These are phyloP conservation scores for Leuctra nigra DNA, from an alignment of 2,888 invertebrate species.

Conservation along the genomic window DNA sequence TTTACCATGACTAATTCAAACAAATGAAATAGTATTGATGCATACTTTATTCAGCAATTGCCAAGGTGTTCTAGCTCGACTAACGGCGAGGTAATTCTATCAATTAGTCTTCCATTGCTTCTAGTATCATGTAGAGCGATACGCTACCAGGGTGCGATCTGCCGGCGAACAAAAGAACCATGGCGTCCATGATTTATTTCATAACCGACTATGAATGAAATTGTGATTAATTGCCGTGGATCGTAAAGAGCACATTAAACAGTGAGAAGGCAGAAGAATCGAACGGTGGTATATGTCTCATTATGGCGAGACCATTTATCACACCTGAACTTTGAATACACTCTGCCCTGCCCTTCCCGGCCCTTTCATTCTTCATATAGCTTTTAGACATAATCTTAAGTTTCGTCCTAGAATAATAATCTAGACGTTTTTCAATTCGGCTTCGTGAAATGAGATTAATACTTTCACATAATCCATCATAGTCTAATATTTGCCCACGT, in stretches of 20 bases:
- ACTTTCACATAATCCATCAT: slow-evolving; percentile 1
- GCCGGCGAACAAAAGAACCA: slow-evolving; percentile 7
- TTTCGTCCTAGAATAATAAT: neutral
- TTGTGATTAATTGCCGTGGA: slow-evolving; percentile 12
- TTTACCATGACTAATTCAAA: too few relatives aligned
- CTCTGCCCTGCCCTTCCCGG: neutral
- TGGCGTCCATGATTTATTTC: neutral
- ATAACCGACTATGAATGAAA: slow-evolving; percentile 10
- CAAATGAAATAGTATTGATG: too few relatives aligned
- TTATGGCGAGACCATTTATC: neutral
- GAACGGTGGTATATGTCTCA: slow-evolving; percentile 2
- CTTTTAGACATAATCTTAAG: too few relatives aligned
- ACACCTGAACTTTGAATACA: neutral
- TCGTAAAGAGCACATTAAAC: slow-evolving; percentile 4
- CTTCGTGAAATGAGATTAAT: neutral
- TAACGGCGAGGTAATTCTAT: too few relatives aligned
- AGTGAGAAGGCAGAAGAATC: neutral
- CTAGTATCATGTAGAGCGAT: neutral
- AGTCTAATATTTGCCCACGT: too few relatives aligned
- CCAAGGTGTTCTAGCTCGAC: too few relatives aligned
- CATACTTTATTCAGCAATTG: too few relatives aligned
- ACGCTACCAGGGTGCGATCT: neutral
- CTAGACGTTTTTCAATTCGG: slow-evolving; percentile 2
- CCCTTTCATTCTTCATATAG: neutral
- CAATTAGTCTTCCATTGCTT: neutral